A percentile compares a stretch with the other conserved stretches of the same genome.
Conservation (phyloP, 2,113 vertebrate genomes). For the Numenius arquata region DNA sequence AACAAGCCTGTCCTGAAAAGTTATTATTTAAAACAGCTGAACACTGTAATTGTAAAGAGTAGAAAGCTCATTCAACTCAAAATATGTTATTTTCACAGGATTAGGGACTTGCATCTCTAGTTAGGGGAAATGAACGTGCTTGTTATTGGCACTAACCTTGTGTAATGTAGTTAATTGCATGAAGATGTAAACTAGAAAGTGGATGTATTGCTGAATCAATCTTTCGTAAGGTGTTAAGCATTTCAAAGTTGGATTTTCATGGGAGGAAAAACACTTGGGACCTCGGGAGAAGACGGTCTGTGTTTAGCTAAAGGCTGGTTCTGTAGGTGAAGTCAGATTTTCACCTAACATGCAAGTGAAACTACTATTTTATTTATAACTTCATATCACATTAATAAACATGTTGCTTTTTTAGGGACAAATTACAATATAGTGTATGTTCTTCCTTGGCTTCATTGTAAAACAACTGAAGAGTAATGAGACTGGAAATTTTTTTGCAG, state of each 20-base stretch:
- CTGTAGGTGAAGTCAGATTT: neutral
- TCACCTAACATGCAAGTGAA: neutral
- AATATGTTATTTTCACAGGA: neutral
- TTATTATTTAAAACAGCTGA: neutral
- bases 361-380: neutral
- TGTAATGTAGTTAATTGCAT: neutral
- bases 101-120: neutral
- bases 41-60: neutral
- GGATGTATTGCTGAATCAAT: neutral
- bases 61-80: neutral
- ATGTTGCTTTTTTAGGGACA: neutral
- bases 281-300: fast-evolving
- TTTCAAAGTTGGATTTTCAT: neutral
- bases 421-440: neutral
- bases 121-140: neutral
- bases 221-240: neutral
- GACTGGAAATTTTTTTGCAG: neutral
- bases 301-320: neutral
- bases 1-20: neutral
- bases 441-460: neutral
- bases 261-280: neutral
- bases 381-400: neutral
- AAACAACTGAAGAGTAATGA: neutral
- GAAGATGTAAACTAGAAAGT: neutral
- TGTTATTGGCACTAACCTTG: neutral